phyloP scores from a whole-genome alignment of 2,888 invertebrate genomes.

The Tipula vernalis region DNA sequence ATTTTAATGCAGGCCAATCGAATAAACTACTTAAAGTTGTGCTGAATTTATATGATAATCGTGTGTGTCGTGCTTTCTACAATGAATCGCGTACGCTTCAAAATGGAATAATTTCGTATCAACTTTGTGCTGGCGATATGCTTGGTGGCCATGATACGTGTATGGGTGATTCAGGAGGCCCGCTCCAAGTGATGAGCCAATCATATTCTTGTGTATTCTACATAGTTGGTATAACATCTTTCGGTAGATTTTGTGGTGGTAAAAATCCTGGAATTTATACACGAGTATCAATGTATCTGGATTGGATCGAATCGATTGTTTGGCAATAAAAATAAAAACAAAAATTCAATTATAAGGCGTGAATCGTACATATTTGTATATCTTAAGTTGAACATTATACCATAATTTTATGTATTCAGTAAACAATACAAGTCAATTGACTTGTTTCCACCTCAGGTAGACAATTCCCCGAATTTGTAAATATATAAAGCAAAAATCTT shows the following conservation, averaged over 20 bases:
- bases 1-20: slow-evolving; percentile 22
- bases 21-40: slow-evolving; percentile 32
- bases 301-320: slow-evolving; percentile 32
- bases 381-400: background rate
- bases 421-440: background rate
- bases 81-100: slow-evolving; percentile 27
- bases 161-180: slow-evolving; percentile 31
- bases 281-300: slow-evolving; percentile 28
- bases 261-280: slow-evolving; percentile 31
- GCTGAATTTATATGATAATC: slow-evolving; percentile 26
- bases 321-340: slow-evolving; percentile 15
- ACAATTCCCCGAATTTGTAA: background rate
- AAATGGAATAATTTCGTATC: slow-evolving; percentile 29
- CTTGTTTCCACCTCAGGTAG: background rate
- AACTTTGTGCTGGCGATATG: slow-evolving; percentile 37
- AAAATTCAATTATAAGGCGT: background rate
- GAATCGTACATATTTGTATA: background rate
- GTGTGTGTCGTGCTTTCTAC: slow-evolving; percentile 26
- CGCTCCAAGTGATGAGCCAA: slow-evolving; percentile 27
- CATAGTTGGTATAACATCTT: slow-evolving; percentile 33
- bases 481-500: background rate
- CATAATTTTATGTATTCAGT: background rate
- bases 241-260: slow-evolving; percentile 33
- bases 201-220: slow-evolving; percentile 31
- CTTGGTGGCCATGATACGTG: slow-evolving; percentile 29